A percentile compares a stretch with the other conserved stretches of the same genome.
phyloP scores from a whole-genome alignment of 2,888 invertebrate species.

The Phyllotreta striolata region DNA sequence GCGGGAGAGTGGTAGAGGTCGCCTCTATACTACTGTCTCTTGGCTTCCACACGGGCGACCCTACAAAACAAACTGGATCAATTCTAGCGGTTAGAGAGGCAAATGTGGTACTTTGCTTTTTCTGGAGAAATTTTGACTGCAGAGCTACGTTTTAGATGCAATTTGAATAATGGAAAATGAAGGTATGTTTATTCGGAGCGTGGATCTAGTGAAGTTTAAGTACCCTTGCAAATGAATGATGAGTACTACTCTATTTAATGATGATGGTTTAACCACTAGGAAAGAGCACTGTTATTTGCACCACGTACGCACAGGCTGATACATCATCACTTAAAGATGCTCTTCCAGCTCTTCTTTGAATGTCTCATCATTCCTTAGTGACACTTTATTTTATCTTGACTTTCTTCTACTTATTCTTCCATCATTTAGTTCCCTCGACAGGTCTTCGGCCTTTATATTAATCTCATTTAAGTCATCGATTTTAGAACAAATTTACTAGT shows the following conservation, averaged over 20 bases:
- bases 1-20: conserved; percentile 68
- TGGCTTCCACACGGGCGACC: conserved; percentile 99
- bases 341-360: too few relatives aligned
- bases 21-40: conserved; percentile 79
- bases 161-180: neutral
- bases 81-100: conserved; percentile 40
- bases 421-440: too few relatives aligned
- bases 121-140: conserved; percentile 18
- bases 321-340: too few relatives aligned
- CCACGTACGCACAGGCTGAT: too few relatives aligned
- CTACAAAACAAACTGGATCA: conserved; percentile 65
- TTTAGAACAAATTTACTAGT: neutral
- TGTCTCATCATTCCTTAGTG: too few relatives aligned
- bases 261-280: neutral
- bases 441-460: too few relatives aligned
- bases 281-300: too few relatives aligned
- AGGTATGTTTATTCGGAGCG: neutral
- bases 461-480: neutral
- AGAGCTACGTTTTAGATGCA: neutral
- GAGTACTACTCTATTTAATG: neutral
- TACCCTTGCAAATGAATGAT: neutral
- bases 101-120: conserved; percentile 40
- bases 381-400: too few relatives aligned
- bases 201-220: neutral
- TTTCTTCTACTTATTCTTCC: too few relatives aligned